These are phyloP conservation scores for Alligator mississippiensis DNA, from an alignment of 2,113 vertebrate species.

Conservation along the genomic window DNA sequence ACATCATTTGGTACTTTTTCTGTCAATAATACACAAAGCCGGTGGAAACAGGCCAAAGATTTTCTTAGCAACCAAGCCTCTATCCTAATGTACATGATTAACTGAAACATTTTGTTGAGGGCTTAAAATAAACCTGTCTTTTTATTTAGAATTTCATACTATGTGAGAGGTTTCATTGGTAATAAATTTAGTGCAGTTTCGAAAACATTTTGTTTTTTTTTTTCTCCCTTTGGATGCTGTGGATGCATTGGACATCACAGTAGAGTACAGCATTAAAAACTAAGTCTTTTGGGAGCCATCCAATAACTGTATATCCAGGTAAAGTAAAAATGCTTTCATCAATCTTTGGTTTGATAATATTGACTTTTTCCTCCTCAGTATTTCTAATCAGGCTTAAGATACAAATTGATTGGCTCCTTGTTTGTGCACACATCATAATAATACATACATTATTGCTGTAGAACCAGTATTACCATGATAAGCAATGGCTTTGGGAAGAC, in stretches of 20 bases:
- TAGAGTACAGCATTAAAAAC: constrained; percentile 10
- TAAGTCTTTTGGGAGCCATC: constrained; percentile 35
- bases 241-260: constrained; percentile 53
- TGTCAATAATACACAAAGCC: constrained; percentile 66
- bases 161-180: constrained; percentile 69
- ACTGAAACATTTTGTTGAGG: constrained; percentile 76
- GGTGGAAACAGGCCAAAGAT: constrained; percentile 77
- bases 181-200: constrained; percentile 73
- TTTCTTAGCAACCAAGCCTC: constrained; percentile 82
- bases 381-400: constrained; percentile 9
- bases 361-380: background rate
- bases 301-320: constrained; percentile 44
- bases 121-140: constrained; percentile 80
- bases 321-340: constrained; percentile 55
- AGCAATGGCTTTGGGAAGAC: background rate
- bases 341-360: background rate
- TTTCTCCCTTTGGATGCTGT: constrained; percentile 69
- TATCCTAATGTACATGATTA: constrained; percentile 68
- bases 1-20: constrained; percentile 63
- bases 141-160: constrained; percentile 78
- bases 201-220: constrained; percentile 55
- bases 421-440: background rate
- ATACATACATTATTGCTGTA: background rate
- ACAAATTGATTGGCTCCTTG: constrained; percentile 31
- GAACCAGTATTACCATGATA: background rate